These are phyloP conservation scores for Pteronotus mesoamericanus DNA, from an alignment of 2,797 vertebrate species.

Conservation along the genomic window DNA sequence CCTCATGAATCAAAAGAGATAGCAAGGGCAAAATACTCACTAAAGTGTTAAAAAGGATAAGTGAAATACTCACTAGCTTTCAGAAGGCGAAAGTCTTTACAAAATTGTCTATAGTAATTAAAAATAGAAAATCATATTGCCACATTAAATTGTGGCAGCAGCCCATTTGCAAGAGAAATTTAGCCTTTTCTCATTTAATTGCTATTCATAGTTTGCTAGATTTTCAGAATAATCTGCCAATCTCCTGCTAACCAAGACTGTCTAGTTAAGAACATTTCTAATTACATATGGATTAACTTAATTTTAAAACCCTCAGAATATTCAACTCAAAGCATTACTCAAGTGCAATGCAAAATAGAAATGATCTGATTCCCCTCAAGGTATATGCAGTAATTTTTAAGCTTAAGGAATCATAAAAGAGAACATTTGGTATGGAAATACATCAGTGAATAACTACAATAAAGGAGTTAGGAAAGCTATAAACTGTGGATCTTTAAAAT, in stretches of 20 bases:
- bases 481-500: neutral
- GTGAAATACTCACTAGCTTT: constrained; percentile 3
- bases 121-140: constrained; percentile 65
- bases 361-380: constrained; percentile 9
- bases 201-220: constrained; percentile 55
- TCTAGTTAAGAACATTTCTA: constrained; percentile 39
- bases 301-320: constrained; percentile 41
- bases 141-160: constrained; percentile 40
- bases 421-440: neutral
- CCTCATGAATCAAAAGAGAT: neutral
- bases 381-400: neutral
- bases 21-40: neutral
- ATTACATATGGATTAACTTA: constrained; percentile 55
- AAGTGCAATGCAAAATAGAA: neutral
- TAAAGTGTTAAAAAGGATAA: constrained; percentile 35
- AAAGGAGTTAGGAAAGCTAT: neutral
- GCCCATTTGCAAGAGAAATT: constrained; percentile 55
- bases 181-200: constrained; percentile 63
- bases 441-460: constrained; percentile 11
- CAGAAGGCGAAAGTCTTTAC: constrained; percentile 38
- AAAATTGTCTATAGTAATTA: constrained; percentile 52
- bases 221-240: constrained; percentile 56
- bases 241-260: constrained; percentile 47
- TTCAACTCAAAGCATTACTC: constrained; percentile 45
- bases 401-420: constrained; percentile 28